Percentiles rank a stretch among this genome's conserved stretches.
phyloP scores from a whole-genome alignment of 2,888 invertebrate species.

The Eupithecia centaureata region DNA sequence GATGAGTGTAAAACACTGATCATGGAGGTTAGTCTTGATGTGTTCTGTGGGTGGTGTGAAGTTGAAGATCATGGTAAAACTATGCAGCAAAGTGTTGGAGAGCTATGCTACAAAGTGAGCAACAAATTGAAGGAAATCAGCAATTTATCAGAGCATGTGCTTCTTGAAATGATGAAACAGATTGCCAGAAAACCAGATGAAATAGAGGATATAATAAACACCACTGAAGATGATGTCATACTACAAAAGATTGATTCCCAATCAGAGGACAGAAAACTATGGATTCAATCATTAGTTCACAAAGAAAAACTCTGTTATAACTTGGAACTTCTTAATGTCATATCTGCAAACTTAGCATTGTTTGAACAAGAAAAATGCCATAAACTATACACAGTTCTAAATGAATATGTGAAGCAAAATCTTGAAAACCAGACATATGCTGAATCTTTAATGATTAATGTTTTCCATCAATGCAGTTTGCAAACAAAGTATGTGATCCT shows the following conservation, averaged over 20 bases:
- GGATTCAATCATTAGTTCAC: conserved; percentile 66
- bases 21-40: conserved; percentile 73
- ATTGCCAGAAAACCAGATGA: conserved; percentile 67
- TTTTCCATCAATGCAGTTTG: conserved; percentile 59
- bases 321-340: conserved; percentile 51
- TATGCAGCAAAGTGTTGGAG: conserved; percentile 71
- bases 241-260: conserved; percentile 59
- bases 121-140: conserved; percentile 51
- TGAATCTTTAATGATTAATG: conserved; percentile 55
- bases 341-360: conserved; percentile 54
- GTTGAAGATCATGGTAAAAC: conserved; percentile 65
- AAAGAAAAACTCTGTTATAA: conserved; percentile 63
- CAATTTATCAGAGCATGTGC: conserved; percentile 60
- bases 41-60: conserved; percentile 79
- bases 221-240: conserved; percentile 55
- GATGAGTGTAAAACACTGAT: conserved; percentile 65
- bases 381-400: conserved; percentile 55
- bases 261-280: conserved; percentile 54
- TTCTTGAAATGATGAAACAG: conserved; percentile 66
- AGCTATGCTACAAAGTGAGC: conserved; percentile 64
- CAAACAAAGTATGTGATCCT: conserved; percentile 58
- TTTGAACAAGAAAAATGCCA: conserved; percentile 58
- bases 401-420: conserved; percentile 47
- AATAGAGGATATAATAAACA: conserved; percentile 63
- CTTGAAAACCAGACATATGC: conserved; percentile 50